phyloP scores from a whole-genome alignment of 2,113 vertebrate species.

The Phalacrocorax brasilianus region DNA sequence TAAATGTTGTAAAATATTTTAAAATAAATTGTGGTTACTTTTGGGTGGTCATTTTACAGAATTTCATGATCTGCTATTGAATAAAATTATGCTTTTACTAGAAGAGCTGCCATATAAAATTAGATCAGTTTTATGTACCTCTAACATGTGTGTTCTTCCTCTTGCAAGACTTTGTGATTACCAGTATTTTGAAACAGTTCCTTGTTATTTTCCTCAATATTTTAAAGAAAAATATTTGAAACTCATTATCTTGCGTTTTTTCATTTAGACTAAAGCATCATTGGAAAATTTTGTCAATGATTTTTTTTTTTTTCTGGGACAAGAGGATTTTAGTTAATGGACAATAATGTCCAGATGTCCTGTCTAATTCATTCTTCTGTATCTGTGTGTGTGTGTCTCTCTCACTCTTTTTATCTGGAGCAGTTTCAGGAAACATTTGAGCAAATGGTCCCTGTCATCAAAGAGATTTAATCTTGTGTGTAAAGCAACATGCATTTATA shows the following conservation, averaged over 20 bases:
- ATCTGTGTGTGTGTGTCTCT: not conserved
- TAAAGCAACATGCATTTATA: not conserved
- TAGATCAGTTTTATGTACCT: not conserved
- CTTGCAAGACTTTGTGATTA: not conserved
- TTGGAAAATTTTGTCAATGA: not conserved
- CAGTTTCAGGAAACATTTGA: not conserved
- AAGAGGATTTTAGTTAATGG: not conserved
- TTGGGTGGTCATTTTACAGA: not conserved
- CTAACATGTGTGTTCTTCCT: not conserved
- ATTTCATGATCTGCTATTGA: not conserved
- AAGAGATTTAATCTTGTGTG: not conserved
- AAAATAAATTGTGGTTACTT: not conserved
- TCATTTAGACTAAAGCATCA: not conserved
- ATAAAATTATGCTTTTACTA: not conserved
- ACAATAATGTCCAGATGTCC: not conserved
- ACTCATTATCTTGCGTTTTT: not conserved
- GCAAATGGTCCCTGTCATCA: not conserved
- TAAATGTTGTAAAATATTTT: not conserved
- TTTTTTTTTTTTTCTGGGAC: not conserved
- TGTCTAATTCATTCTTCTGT: not conserved
- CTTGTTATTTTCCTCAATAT: not conserved
- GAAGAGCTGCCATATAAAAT: not conserved
- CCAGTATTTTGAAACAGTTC: not conserved
- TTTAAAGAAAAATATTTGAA: not conserved
- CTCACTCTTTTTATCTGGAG: not conserved